phyloP scores from a whole-genome alignment of 2,888 invertebrate species.

The Liodrosophila aerea region DNA sequence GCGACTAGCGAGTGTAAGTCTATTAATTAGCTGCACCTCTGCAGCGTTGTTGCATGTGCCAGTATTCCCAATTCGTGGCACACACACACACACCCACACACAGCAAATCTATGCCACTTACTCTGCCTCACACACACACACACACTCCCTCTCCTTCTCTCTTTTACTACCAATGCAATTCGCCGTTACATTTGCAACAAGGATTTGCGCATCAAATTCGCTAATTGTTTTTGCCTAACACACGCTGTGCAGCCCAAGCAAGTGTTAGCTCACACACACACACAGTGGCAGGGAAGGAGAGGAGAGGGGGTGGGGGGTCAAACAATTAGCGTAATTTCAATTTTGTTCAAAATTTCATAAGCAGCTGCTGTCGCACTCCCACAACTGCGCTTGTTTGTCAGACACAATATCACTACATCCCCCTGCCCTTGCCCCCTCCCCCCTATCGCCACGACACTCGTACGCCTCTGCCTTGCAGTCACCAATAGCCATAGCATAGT shows the following conservation, averaged over 20 bases:
- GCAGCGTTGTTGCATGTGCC: slow-evolving; percentile 17
- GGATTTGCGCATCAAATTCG: slow-evolving; percentile 76
- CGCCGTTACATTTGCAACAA: slow-evolving; percentile 59
- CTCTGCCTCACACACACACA: neutral
- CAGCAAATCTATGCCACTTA: neutral
- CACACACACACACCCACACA: slow-evolving; percentile 1
- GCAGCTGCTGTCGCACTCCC: slow-evolving; percentile 37
- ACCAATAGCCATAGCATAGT: slow-evolving; percentile 15
- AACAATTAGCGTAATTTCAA: slow-evolving; percentile 82
- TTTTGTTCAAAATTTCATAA: slow-evolving; percentile 81
- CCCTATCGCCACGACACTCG: neutral
- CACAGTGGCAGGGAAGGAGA: no score
- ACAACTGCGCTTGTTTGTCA: slow-evolving; percentile 13
- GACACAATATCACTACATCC: neutral
- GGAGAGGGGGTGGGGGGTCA: slow-evolving; percentile 37
- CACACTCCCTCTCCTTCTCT: neutral
- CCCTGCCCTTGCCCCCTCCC: neutral
- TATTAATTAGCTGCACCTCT: slow-evolving; percentile 67
- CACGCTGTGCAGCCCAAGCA: slow-evolving; percentile 5
- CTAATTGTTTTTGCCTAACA: slow-evolving; percentile 74
- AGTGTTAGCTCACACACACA: slow-evolving; percentile 20
- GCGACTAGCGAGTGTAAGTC: slow-evolving; percentile 55
- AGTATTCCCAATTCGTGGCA: slow-evolving; percentile 13
- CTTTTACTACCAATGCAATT: neutral
- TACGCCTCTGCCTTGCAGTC: neutral